These are phyloP conservation scores for Halcyon leucocephala DNA, from an alignment of 2,797 vertebrate species.

Conservation along the genomic window DNA sequence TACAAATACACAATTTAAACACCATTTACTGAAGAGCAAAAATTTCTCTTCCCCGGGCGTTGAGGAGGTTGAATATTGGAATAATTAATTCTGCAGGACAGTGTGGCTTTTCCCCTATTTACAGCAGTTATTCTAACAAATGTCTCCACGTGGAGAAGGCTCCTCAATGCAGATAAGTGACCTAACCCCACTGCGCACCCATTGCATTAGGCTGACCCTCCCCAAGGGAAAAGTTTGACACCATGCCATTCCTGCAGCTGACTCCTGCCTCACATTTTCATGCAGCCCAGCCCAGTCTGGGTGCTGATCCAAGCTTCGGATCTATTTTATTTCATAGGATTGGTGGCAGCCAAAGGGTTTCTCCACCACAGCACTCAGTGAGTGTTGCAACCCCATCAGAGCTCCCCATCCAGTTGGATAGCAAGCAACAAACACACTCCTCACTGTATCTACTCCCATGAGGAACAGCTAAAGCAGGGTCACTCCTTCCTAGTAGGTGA, in stretches of 20 bases:
- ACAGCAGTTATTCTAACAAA: background rate
- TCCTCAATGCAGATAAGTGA: background rate
- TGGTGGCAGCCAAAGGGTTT: background rate
- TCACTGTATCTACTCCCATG: rapidly evolving
- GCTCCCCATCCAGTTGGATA: background rate
- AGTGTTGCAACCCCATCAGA: background rate
- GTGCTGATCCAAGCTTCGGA: background rate
- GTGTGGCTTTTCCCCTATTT: background rate
- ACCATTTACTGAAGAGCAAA: background rate
- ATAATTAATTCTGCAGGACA: background rate
- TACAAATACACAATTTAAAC: conserved; percentile 16
- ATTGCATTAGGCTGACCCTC: background rate
- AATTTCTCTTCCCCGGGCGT: background rate
- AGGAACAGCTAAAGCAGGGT: background rate
- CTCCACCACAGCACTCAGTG: background rate
- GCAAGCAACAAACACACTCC: rapidly evolving
- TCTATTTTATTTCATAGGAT: background rate
- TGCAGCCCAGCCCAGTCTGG: background rate
- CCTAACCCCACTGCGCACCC: background rate
- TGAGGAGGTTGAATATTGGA: background rate
- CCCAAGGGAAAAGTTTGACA: background rate
- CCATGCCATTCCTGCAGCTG: background rate
- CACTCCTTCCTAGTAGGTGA: background rate
- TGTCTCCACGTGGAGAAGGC: background rate
- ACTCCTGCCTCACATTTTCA: background rate